These are phyloP conservation scores for Branchinecta lindahli DNA, from an alignment of 1,140 invertebrate genomes.

Conservation along the genomic window DNA sequence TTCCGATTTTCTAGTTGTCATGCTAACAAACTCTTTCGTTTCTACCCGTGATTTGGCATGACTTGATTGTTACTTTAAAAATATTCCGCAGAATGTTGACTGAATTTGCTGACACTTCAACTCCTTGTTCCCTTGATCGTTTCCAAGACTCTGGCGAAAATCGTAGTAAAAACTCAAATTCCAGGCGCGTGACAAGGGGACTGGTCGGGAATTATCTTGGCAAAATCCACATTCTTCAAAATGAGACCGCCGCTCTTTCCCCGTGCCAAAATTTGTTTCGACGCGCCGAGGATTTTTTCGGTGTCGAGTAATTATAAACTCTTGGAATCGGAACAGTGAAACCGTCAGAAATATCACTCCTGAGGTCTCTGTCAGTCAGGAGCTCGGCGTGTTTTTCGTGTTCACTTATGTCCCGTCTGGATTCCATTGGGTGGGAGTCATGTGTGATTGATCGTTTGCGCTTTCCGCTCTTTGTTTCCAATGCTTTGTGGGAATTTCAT, in stretches of 20 bases:
- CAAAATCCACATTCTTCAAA: slow-evolving; percentile 10
- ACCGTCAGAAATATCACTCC: background rate
- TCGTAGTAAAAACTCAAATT: background rate
- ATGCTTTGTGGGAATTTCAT: too few species aligned
- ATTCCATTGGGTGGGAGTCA: background rate
- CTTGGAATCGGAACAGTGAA: slow-evolving; percentile 8
- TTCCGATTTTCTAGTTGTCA: too few species aligned
- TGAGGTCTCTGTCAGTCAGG: background rate
- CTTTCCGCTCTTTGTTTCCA: too few species aligned
- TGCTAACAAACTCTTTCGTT: too few species aligned
- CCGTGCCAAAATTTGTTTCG: slow-evolving; percentile 6
- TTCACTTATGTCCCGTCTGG: background rate
- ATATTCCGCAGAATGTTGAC: too few species aligned
- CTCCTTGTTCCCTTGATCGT: too few species aligned
- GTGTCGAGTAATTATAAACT: slow-evolving; percentile 10
- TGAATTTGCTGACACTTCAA: too few species aligned
- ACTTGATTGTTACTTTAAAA: too few species aligned
- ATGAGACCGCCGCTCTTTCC: background rate
- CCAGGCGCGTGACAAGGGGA: background rate
- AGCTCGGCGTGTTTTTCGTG: background rate
- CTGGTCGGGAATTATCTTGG: background rate
- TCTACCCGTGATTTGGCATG: too few species aligned
- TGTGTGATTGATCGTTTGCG: background rate
- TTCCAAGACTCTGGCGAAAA: background rate
- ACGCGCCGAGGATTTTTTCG: background rate